Conservation (phyloP, 2,888 invertebrate species). For the Drosophila phalerata region DNA sequence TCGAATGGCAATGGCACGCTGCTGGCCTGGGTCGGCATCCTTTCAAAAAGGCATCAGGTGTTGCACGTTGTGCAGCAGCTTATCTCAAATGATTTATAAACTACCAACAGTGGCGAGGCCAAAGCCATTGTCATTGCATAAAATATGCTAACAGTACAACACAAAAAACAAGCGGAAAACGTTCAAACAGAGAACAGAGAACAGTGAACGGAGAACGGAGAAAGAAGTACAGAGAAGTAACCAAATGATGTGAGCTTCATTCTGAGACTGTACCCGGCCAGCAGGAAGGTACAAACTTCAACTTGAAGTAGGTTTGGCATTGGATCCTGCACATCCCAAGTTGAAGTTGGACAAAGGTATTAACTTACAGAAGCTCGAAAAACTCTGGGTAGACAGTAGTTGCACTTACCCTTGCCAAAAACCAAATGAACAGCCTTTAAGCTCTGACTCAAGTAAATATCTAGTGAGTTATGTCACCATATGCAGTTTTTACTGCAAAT, state of each 20-base stretch:
- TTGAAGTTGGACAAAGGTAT: slow-evolving; percentile 46
- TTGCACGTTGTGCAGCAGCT: slow-evolving; percentile 83
- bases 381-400: neutral
- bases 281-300: slow-evolving; percentile 22
- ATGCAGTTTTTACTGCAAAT: neutral
- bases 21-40: slow-evolving; percentile 61
- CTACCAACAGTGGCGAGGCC: slow-evolving; percentile 83
- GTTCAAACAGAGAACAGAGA: slow-evolving; percentile 3
- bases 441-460: neutral
- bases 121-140: slow-evolving; percentile 85
- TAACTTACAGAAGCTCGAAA: slow-evolving; percentile 34
- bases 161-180: slow-evolving; percentile 44
- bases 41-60: slow-evolving; percentile 83
- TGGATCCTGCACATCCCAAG: slow-evolving; percentile 18
- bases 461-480: slow-evolving; percentile 11
- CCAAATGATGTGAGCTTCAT: slow-evolving; percentile 37
- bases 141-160: slow-evolving; percentile 80
- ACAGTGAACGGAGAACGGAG: neutral
- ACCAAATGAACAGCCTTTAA: slow-evolving; percentile 11
- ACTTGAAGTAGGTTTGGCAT: slow-evolving; percentile 27
- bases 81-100: slow-evolving; percentile 85
- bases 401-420: neutral
- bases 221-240: slow-evolving; percentile 13
- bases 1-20: slow-evolving; percentile 43
- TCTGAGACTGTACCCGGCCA: slow-evolving; percentile 14